These are phyloP conservation scores for Cyclophora punctaria DNA, from an alignment of 2,888 invertebrate species.

Conservation along the genomic window DNA sequence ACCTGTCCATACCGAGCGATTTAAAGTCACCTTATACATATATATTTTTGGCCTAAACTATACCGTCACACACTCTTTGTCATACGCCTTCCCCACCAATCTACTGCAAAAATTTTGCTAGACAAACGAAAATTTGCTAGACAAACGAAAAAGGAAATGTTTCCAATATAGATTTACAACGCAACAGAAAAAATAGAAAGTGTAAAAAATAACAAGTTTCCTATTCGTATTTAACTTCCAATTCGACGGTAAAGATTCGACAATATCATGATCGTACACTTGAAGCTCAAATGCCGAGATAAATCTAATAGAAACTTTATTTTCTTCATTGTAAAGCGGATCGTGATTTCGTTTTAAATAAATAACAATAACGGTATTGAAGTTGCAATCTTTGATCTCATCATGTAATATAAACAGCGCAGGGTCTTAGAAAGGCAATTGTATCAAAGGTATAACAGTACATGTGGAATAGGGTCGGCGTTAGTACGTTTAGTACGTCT, in stretches of 20 bases:
- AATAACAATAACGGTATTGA: conserved; percentile 15
- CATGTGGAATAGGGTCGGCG: conserved; percentile 2
- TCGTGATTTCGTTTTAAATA: conserved; percentile 13
- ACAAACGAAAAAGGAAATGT: too few relatives aligned
- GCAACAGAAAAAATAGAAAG: conserved; percentile 1
- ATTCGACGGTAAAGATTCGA: too few relatives aligned
- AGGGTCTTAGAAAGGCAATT: conserved; percentile 48
- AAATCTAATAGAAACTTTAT: conserved; percentile 1
- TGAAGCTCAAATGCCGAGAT: background rate
- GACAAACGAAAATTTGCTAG: too few relatives aligned
- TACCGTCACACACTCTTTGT: too few relatives aligned
- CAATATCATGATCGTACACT: too few relatives aligned
- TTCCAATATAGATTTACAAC: background rate
- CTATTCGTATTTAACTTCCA: too few relatives aligned
- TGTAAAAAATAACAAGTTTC: background rate
- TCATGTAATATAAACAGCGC: conserved; percentile 27
- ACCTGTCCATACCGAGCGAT: too few relatives aligned
- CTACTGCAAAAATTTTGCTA: too few relatives aligned
- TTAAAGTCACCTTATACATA: too few relatives aligned
- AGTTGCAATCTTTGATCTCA: conserved; percentile 27
- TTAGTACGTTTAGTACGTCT: background rate
- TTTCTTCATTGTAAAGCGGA: conserved; percentile 4
- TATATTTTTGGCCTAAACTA: too few relatives aligned
- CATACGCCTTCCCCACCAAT: too few relatives aligned
- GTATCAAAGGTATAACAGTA: conserved; percentile 45